phyloP scores from a whole-genome alignment of 2,113 vertebrate species.

The Pteronura brasiliensis region DNA sequence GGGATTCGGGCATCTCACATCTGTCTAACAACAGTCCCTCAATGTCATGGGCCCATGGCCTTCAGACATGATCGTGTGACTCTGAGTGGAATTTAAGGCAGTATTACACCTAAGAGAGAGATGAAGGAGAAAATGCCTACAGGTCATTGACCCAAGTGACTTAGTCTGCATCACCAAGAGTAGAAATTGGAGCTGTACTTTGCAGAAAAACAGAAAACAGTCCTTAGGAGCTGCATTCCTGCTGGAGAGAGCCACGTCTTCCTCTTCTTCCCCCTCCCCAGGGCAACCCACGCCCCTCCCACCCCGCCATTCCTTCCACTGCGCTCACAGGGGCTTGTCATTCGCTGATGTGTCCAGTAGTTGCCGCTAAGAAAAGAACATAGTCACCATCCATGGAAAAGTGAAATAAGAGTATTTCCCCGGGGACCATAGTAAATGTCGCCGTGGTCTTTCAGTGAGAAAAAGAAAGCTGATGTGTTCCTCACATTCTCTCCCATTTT shows the following conservation, averaged over 20 bases:
- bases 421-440: too few species aligned
- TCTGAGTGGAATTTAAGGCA: neutral
- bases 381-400: neutral
- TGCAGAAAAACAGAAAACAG: neutral
- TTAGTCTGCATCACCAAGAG: neutral
- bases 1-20: neutral
- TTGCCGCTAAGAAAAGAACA: neutral
- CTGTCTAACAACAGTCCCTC: neutral
- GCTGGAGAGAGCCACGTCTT: rapidly evolving
- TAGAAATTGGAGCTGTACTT: neutral
- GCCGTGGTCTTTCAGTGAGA: neutral
- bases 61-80: neutral
- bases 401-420: neutral
- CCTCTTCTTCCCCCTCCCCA: rapidly evolving
- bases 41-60: neutral
- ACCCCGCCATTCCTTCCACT: rapidly evolving
- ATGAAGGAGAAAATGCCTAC: neutral
- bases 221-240: rapidly evolving
- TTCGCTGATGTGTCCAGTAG: neutral
- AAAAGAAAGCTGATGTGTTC: neutral
- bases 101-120: neutral
- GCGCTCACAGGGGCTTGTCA: rapidly evolving
- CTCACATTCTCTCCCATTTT: neutral
- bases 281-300: too few species aligned
- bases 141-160: neutral